These are phyloP conservation scores for Thysanoteuthis rhombus DNA, from an alignment of 2,888 invertebrate species.

Conservation along the genomic window DNA sequence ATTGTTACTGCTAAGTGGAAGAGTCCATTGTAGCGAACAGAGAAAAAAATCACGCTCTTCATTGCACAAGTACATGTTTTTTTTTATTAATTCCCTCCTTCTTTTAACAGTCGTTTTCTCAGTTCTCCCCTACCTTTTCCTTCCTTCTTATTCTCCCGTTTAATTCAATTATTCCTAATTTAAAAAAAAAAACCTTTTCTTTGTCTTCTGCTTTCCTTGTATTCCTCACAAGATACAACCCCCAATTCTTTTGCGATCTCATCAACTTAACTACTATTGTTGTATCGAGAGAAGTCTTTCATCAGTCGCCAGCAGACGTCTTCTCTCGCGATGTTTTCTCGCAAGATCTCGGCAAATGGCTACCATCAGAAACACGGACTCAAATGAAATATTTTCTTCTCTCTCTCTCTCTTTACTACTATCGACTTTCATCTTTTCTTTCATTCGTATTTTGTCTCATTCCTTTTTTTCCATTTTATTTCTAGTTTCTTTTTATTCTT, in stretches of 20 bases:
- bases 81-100: background rate
- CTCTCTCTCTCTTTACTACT: background rate
- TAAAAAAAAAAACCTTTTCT: background rate
- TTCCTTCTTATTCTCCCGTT: background rate
- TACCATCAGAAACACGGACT: background rate
- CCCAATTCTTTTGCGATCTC: background rate
- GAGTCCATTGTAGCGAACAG: too few species aligned
- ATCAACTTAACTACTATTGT: background rate
- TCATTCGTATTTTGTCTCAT: background rate
- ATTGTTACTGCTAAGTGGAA: too few species aligned
- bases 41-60: too few species aligned
- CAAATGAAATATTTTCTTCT: background rate
- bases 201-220: background rate
- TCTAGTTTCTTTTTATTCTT: too few species aligned
- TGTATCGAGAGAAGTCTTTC: background rate
- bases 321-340: background rate
- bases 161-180: background rate
- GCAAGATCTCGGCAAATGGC: conserved; percentile 12
- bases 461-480: too few species aligned
- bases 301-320: background rate
- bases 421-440: background rate
- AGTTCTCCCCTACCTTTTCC: background rate
- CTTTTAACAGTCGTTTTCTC: background rate
- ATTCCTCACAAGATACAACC: background rate
- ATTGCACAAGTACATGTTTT: too few species aligned